Base-by-base conservation (phyloP, 1,140 invertebrate species). In the Drosophila obscura region DNA sequence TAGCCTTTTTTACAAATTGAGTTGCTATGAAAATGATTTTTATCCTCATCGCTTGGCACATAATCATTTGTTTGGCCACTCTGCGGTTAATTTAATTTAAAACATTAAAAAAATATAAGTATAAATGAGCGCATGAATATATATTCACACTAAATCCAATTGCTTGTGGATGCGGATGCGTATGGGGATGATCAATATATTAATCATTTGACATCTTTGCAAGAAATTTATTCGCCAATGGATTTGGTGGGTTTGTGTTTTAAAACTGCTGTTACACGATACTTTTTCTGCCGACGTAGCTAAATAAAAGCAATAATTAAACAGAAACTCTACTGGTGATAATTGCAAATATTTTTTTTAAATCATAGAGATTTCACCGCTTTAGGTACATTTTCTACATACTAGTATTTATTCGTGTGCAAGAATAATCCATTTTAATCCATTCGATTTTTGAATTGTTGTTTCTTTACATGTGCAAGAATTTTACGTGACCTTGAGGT, bases 11-110 rank as follows among this genome's bases (percentile, higher is more conserved):
- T 59, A 57, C 8, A 7, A 31, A 7, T 9, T 50, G 45, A 13
- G 51, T 57, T 45, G 56, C 59, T 63, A 43, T 59, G 28, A 43
- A 69, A 68, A 56, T 63, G 48, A 58, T 49, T 77, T 44, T 28
- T 57, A 41, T 9, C 9, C 35, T 43, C 45, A n/a, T 44, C 43
- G 59, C 26, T 65, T 61, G 51, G 46, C 61, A 61, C 71, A 63
- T 57, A 48, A 62, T 76, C 52, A 80, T 76, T 66, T 73, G 58
- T 63, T 66, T 66, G 56, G 50, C 31, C 53, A 63, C 59, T 60
- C 60, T 76, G 72, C 44, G 79, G 61, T 66, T 79, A 67, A 79
- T 79, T 71, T 61, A 77, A 83, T 82, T 74, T 69, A 64, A 62
- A 63, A 60, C 15, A 72, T 11, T 11, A 64, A 55, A 73, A 46